Evolutionary conservation across 2,888 invertebrate species (phyloP).

Genomic region (Cephus rjabovi): DNA sequence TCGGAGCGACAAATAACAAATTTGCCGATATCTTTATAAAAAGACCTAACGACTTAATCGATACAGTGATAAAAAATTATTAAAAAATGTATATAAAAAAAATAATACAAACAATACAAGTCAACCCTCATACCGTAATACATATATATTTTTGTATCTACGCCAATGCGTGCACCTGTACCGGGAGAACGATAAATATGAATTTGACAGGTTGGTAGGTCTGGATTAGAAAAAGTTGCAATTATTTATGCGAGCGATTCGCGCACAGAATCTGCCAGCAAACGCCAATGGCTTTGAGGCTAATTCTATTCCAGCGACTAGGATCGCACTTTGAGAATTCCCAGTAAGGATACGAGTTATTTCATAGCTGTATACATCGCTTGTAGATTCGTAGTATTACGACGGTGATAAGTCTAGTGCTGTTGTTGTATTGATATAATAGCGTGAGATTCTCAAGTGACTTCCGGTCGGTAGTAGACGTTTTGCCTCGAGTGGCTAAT

Average conservation of each 20-base stretch:
- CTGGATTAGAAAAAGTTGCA: slow-evolving; percentile 28
- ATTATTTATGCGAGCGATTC: slow-evolving; percentile 35
- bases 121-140: background rate
- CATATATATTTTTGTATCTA: background rate
- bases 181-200: slow-evolving; percentile 12
- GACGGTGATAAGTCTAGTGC: no score
- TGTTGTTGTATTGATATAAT: no score
- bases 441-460: no score
- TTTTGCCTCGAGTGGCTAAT: slow-evolving; percentile 12
- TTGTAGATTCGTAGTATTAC: no score
- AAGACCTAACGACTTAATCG: background rate
- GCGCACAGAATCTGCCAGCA: slow-evolving; percentile 8
- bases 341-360: background rate
- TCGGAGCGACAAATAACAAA: background rate
- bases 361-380: background rate
- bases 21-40: background rate
- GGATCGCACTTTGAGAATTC: background rate
- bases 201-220: slow-evolving; percentile 24
- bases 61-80: background rate
- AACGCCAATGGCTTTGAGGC: background rate
- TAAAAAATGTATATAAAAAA: background rate
- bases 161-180: slow-evolving; percentile 1
- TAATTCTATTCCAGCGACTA: background rate
- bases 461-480: no score
- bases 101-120: background rate